These are phyloP conservation scores for Strongylocentrotus purpuratus DNA, from an alignment of 35 echinoderm and acorn worm species.

Conservation along the genomic window DNA sequence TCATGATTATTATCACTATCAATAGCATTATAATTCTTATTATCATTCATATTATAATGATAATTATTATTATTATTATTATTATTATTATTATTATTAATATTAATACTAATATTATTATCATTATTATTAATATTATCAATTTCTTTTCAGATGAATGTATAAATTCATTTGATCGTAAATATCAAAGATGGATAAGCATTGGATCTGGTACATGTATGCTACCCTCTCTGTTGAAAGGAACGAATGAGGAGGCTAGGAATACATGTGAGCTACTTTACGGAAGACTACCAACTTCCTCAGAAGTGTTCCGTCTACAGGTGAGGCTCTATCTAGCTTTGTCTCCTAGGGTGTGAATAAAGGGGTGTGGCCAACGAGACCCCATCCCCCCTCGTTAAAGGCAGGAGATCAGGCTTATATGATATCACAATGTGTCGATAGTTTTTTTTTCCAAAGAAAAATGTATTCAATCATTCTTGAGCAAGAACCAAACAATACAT, in stretches of 20 bases:
- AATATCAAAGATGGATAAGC: background rate
- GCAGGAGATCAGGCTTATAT: too few relatives aligned
- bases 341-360: too few relatives aligned
- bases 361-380: too few relatives aligned
- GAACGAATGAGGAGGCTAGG: background rate
- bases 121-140: background rate
- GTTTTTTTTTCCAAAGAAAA: too few relatives aligned
- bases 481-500: too few relatives aligned
- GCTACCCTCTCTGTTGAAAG: background rate
- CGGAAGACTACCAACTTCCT: background rate
- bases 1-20: background rate
- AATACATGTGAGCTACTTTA: background rate
- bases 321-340: background rate
- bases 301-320: background rate
- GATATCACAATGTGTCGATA: too few relatives aligned
- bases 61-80: too few relatives aligned
- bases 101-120: too few relatives aligned
- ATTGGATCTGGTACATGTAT: background rate
- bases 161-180: background rate
- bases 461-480: too few relatives aligned
- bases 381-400: too few relatives aligned
- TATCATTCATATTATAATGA: background rate
- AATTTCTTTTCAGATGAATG: background rate
- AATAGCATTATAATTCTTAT: background rate
- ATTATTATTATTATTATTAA: too few relatives aligned